Base-by-base conservation (phyloP, 2,113 vertebrate genomes). In the Puffinus mauretanicus region DNA sequence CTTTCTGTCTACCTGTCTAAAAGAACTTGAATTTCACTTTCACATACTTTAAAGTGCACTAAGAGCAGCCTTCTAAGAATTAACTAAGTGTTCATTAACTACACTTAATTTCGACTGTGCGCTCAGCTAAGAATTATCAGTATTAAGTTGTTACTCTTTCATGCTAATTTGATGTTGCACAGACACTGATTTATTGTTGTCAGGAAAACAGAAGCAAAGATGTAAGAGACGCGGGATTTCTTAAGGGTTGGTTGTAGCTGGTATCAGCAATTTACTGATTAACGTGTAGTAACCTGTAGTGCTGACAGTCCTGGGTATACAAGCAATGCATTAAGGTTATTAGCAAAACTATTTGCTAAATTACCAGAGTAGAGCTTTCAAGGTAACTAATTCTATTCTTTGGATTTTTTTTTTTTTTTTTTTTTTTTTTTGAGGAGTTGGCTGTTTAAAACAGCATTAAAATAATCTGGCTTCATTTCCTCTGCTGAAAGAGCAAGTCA, bases 401-500 rank as follows among this genome's bases (percentile, higher is more conserved):
- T 36, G 40, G 40, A 70, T 11, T 62, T 21, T 88, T 64, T 55
- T 17, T 30, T 25, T 57, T 24, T 54, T 38, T 38, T 38, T 38
- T 38, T 46, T 42, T 54, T 7, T 55, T 38, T 55, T 72, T 76
- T 38, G 2, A 77, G 54, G 64, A 83, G 36, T 86, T 95, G 71
- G 47, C 86, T 36, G 32, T 84, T 82, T 90, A 84, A 94, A 94
- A 58, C 51, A 80, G 51, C 34, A 85, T 94, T 94, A 95, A 91
- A 93, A 85, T 94, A 85, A 67, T 87, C 62, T 97, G 85, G 89
- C 70, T 96, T 94, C 60, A 73, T 93, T 97, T 93, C 89, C 77
- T 90, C 66, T 85, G 82, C 88, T 96, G 96, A 97, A 96, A 91
- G 75, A 95, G 55, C 66, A 90, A 94, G 62, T 94, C 94, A 93